Base-by-base conservation (phyloP, 1,140 invertebrate genomes). In the Eumaeus atala region DNA sequence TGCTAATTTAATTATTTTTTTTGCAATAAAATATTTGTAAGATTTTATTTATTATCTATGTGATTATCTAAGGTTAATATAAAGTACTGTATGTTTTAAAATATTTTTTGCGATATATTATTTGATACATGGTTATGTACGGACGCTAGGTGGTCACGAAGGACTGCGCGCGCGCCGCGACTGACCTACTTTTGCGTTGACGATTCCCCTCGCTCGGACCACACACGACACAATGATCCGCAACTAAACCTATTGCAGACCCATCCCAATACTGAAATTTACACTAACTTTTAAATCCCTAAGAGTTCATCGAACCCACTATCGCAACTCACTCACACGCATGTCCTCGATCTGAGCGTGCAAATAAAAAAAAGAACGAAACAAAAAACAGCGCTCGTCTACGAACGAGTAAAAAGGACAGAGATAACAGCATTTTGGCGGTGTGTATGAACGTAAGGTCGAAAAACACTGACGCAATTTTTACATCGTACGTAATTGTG, bases 401-500 rank as follows among this genome's bases (percentile, higher is more conserved):
- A 70, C 83, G 67, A 78, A 80, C 80, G 72, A 82, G 70, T 68
- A 78, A 53, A 14, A 59, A 53, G 77, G 81, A 87, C 74, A 77
- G 84, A 83, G 81, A 87, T 82, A 78, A 87, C 72, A 75, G 80
- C 84, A 87, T 87, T 87, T 84, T 68, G 84, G 78, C 70, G 58
- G 68, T 65, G 69, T 75, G 60, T 61, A 28, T 69, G 61, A 79
- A 57, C 64, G 70, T 84, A 82, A 81, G 72, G 77, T 83, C 79
- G 83, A 83, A 84, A 86, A 84, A 83, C 72, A 84, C 83, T 86
- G 79, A 83, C 79, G 81, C 83, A 86, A 86, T 86, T 86, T 86
- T 86, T 86, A 83, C 75, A 79, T 70, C 72, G 78, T 82, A 83
- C 78, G 81, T 83, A 84, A 83, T 84, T 82, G 78, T 80, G 78